These are phyloP conservation scores for Tragelaphus eurycerus DNA, from an alignment of 2,797 vertebrate species.

Conservation along the genomic window DNA sequence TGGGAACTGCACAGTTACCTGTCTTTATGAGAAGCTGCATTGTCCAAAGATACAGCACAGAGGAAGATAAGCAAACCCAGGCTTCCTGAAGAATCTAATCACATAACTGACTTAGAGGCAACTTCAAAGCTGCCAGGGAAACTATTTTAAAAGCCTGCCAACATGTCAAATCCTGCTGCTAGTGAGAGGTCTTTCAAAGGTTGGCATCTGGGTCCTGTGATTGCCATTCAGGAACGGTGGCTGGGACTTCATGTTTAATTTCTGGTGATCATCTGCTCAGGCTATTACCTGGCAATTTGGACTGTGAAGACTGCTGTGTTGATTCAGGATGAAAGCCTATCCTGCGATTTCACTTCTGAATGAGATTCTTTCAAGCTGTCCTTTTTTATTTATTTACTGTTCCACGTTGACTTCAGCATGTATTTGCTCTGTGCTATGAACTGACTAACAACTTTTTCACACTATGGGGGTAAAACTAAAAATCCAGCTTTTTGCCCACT, in stretches of 20 bases:
- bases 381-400: conserved; percentile 32
- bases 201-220: conserved; percentile 61
- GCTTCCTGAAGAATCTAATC: conserved; percentile 63
- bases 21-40: conserved; percentile 37
- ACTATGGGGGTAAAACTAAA: neutral
- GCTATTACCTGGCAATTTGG: conserved; percentile 40
- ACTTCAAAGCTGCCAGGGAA: conserved; percentile 67
- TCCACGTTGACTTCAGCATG: neutral
- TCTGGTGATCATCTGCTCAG: conserved; percentile 41
- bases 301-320: conserved; percentile 12
- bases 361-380: neutral
- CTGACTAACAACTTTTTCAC: neutral
- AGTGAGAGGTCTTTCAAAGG: conserved; percentile 68
- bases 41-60: neutral
- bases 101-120: conserved; percentile 46
- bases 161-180: conserved; percentile 70
- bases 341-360: conserved; percentile 56
- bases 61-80: conserved; percentile 56
- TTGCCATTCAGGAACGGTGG: conserved; percentile 48
- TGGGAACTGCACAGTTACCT: neutral
- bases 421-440: neutral
- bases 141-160: conserved; percentile 69
- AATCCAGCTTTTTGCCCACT: neutral
- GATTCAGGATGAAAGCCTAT: conserved; percentile 23
- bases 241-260: conserved; percentile 17